Evolutionary conservation across 2,888 invertebrate genomes (phyloP).

Genomic region (Pterostichus madidus): DNA sequence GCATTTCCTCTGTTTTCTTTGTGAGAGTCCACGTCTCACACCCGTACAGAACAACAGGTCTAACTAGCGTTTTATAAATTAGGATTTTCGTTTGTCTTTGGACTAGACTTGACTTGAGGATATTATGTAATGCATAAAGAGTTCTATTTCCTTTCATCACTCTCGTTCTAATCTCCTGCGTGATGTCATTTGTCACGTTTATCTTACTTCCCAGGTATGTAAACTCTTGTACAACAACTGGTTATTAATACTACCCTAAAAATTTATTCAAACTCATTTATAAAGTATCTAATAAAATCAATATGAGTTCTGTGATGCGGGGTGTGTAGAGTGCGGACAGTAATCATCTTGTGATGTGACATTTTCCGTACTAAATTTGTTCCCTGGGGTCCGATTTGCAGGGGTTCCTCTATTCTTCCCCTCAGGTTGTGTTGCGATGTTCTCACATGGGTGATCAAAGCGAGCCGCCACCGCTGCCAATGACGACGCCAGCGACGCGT

Average conservation of each 20-base stretch:
- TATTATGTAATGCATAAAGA: too few species aligned
- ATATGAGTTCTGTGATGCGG: conserved; percentile 16
- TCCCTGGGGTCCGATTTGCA: conserved; percentile 43
- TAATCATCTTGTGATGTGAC: conserved; percentile 42
- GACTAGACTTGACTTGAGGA: too few species aligned
- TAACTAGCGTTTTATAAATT: too few species aligned
- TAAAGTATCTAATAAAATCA: conserved; percentile 31
- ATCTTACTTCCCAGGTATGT: too few species aligned
- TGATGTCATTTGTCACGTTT: too few species aligned
- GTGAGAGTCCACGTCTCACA: too few species aligned
- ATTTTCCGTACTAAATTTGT: conserved; percentile 26
- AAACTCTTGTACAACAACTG: too few species aligned
- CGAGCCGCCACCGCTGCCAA: background rate
- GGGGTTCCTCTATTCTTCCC: background rate
- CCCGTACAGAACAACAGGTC: too few species aligned
- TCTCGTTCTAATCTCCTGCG: too few species aligned
- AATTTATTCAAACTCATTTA: background rate
- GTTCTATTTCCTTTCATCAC: too few species aligned
- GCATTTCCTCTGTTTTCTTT: too few species aligned
- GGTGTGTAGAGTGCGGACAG: background rate
- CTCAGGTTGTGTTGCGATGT: conserved; percentile 8
- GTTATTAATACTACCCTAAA: background rate
- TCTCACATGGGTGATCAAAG: conserved; percentile 39
- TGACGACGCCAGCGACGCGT: background rate
- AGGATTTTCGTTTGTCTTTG: too few species aligned